phyloP scores from a whole-genome alignment of 1,140 invertebrate species.

The Zaprionus nigranus region DNA sequence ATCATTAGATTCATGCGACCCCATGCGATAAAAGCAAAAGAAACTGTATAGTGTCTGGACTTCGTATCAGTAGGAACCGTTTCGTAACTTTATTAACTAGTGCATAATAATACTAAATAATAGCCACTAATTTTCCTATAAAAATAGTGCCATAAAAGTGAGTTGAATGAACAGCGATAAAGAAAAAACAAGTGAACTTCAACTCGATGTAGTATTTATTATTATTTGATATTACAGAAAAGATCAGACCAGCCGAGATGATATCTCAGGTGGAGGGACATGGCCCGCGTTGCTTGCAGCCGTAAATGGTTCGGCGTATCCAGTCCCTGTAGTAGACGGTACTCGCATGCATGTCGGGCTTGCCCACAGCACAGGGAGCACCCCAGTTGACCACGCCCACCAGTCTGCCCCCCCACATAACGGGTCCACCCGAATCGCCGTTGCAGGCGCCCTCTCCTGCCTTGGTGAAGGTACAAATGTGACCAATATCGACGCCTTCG shows the following conservation, averaged over 20 bases:
- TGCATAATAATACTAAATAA: slow-evolving; percentile 23
- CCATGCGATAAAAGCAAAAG: not conserved
- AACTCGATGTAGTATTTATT: not conserved
- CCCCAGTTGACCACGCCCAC: slow-evolving; percentile 87
- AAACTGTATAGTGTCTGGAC: not conserved
- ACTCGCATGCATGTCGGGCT: slow-evolving; percentile 85
- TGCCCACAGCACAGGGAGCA: slow-evolving; percentile 85
- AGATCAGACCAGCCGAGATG: not conserved
- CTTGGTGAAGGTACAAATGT: slow-evolving; percentile 87
- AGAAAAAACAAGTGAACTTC: slow-evolving; percentile 29
- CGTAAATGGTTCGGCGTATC: slow-evolving; percentile 50
- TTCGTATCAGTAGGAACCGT: not conserved
- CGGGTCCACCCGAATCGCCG: slow-evolving; percentile 87
- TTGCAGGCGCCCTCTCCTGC: slow-evolving; percentile 85
- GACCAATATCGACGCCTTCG: slow-evolving; percentile 66
- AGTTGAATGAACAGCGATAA: slow-evolving; percentile 24
- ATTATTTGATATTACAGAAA: not conserved
- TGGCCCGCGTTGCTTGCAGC: slow-evolving; percentile 41
- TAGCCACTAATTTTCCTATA: not conserved
- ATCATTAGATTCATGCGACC: not conserved
- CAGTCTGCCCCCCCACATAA: slow-evolving; percentile 83
- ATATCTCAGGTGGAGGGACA: not conserved
- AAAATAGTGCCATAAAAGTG: slow-evolving; percentile 53
- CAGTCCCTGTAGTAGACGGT: slow-evolving; percentile 76
- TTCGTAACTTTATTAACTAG: slow-evolving; percentile 16